Base-by-base conservation (phyloP, 1,140 invertebrate genomes). In the Drosophila simulans region DNA sequence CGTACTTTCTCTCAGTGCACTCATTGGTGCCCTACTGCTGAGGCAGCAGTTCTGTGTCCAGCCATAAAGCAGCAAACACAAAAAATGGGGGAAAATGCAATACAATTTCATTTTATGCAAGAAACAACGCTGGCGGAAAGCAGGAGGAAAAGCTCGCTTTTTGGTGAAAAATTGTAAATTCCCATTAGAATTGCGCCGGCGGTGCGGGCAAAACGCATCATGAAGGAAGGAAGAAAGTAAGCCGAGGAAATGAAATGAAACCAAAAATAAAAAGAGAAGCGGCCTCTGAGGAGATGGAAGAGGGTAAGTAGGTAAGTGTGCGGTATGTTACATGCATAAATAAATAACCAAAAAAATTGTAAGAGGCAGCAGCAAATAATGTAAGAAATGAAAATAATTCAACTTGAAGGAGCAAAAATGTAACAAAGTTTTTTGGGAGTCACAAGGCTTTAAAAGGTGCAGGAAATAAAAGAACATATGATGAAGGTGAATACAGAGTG, bases 81-180 rank as follows among this genome's bases (percentile, higher is more conserved):
- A 40, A 51, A 56, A 70, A 63, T 43, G 31, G 43, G 37, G 20
- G 15, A 54, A 86, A 83, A 71, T 88, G 83, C 83, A 86, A 88
- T 86, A 86, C 83, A 86, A 86, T 86, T 86, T 86, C 83, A 86
- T 88, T 86, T 86, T 86, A 83, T 86, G 83, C 83, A 88, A 88
- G 83, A 88, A 86, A 83, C 83, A 88, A 71, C 39, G 46, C 48
- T 46, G 52, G n/a, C 20, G 42, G 37, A 40, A 52, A 12, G 27
- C 20, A 17, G 51, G 48, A 35, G 48, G 60, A 53, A 63, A 73
- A 57, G 74, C 63, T 59, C 62, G 55, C 82, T 86, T 86, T 86
- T 83, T 88, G 79, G 83, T 69, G 83, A 82, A 86, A 82, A 88
- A 86, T 82, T 82, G 85, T 88, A 88, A 88, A 86, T 86, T 86